Base-by-base conservation (phyloP, 2,113 vertebrate genomes). In the Rostratula benghalensis region DNA sequence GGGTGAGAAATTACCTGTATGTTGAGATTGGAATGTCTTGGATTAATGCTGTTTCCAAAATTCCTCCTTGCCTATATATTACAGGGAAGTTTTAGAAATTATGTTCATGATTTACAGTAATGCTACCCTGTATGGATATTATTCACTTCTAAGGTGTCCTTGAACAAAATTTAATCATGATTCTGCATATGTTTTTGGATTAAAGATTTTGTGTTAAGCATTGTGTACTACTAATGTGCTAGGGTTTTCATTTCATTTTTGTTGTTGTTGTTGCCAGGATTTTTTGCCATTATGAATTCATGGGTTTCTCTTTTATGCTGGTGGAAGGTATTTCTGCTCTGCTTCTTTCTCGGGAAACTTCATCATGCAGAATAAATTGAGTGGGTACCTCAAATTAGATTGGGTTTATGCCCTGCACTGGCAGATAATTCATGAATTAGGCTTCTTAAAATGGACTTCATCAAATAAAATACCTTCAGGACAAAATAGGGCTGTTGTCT, bases 401-500 rank as follows among this genome's bases (percentile, higher is more conserved):
- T 96, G 39, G 48, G 75, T 89, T 90, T 96, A 88, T 94, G 73
- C 79, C 85, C 71, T 92, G 60, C 17, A 21, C 54, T 89, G 78
- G n/a, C 60, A 95, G 60, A 37, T 81, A 90, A 85, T 83, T 94
- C 54, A 63, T 87, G 59, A 95, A 94, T 85, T 85, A 89, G 89
- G 20, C 39, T 96, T 48, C 74, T 96, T 92, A 81, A 91, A 96
- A 96, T 94, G n/a, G 90, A 94, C 89, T 43, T 94, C 54, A 60
- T 85, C 59, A 94, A 93, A 83, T 80, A 71, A 90, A 96, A 95
- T 80, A 92, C 70, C 71, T 95, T 93, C 75, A 94, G 75, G 87
- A 80, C 67, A 94, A 93, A 90, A 87, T n/a, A 77, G n/a, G 51
- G 11, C 73, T 64, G 53, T 89, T 94, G 74, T 95, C 63, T 74